Evolutionary conservation across 1,140 invertebrate genomes (phyloP).

Genomic region (Caerostris extrusa): DNA sequence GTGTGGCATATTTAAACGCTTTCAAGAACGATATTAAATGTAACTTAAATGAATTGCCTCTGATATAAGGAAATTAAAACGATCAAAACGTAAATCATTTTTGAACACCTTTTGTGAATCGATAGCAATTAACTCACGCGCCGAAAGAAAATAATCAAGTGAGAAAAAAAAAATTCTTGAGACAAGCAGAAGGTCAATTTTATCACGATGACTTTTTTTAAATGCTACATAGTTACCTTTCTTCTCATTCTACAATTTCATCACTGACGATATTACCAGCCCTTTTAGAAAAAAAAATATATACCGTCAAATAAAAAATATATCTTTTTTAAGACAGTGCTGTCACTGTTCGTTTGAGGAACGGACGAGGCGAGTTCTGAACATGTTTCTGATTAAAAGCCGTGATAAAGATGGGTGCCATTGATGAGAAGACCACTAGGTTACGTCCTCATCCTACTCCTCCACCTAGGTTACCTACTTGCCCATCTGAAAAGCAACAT

Average conservation of each 20-base stretch:
- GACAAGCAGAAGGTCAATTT: not conserved
- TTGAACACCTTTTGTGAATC: conserved; percentile 9
- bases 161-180: not conserved
- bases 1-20: not conserved
- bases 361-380: not conserved
- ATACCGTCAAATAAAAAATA: not conserved
- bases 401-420: conserved; percentile 67
- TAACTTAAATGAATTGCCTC: not conserved
- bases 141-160: not conserved
- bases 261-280: not conserved
- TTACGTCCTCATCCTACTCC: not conserved
- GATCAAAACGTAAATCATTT: conserved; percentile 71
- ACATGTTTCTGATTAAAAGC: conserved; percentile 75
- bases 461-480: no score
- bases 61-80: conserved; percentile 46
- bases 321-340: conserved; percentile 60
- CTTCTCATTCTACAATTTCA: conserved; percentile 32
- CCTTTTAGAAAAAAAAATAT: not conserved
- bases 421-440: not conserved
- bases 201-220: not conserved
- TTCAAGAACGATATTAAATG: not conserved
- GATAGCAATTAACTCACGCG: conserved; percentile 23
- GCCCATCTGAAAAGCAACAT: no score
- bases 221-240: not conserved
- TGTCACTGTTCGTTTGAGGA: conserved; percentile 63